Base-by-base conservation (phyloP, 1,140 invertebrate species). In the Ditylenchus dipsaci region DNA sequence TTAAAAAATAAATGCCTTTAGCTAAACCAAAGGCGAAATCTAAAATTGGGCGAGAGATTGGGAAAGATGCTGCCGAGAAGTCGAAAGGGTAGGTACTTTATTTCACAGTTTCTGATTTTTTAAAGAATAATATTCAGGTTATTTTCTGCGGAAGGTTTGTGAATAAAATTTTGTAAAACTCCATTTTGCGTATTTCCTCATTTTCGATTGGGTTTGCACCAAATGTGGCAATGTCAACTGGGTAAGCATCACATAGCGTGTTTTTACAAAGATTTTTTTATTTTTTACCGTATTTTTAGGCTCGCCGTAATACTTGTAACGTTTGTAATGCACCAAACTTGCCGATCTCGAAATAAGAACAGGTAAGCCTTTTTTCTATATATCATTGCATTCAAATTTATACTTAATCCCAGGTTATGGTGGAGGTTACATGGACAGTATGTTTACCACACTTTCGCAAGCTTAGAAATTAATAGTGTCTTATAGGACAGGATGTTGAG, bases 211-310 rank as follows among this genome's bases (percentile, higher is more conserved):
- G 96, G 92, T 96, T 82, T 99, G 96, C 84, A 93, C 91, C 84
- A 96, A 96, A 76, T 99, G 95, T 86, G 94, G 93, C 0, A 99
- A 99, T 85, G 95, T 99, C 1, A 99, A 99, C 84, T 99, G 96
- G 96, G 33, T 38, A 38, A 38, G 3, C 11, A 5, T 38, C 11
- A 38, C n/a, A n/a, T n/a, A n/a, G n/a, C n/a, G n/a, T n/a, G n/a
- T 3, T 38, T 38, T 38, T 11, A 38, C 33, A 5, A 11, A 38
- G 11, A 38, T 38, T 38, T 38, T 38, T 38, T 11, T 38, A 5
- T 38, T 38, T 38, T 11, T 38, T 38, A 38, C 11, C 3, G 33
- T 5, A 38, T 38, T 38, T 38, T 38, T 11, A 38, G 33, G 95
- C 95, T 15, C 87, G 95, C 67, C 87, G 96, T 56, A 90, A 90